A percentile compares a stretch with the other conserved stretches of the same genome.
phyloP scores from a whole-genome alignment of 2,113 vertebrate species.

The Thalassarche chlororhynchos region DNA sequence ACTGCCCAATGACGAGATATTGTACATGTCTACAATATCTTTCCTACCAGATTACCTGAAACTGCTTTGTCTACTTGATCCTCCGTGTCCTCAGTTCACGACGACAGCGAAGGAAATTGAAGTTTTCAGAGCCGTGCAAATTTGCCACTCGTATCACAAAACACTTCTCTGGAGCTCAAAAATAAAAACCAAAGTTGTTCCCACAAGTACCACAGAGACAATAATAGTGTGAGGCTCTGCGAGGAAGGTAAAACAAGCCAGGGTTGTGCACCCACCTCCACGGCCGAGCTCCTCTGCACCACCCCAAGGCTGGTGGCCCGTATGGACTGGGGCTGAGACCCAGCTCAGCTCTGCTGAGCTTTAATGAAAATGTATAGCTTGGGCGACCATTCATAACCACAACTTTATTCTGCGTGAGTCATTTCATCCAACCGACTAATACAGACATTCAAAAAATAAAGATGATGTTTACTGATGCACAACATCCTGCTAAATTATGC shows the following conservation, averaged over 20 bases:
- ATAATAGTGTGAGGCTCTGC: rapidly evolving
- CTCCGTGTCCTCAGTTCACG: rapidly evolving
- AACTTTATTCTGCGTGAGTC: not conserved
- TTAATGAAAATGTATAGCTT: rapidly evolving
- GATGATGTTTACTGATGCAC: not conserved
- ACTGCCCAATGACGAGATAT: rapidly evolving
- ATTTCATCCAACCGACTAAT: not conserved
- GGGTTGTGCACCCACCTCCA: not conserved
- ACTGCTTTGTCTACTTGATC: rapidly evolving
- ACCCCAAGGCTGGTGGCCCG: rapidly evolving
- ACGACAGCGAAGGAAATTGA: rapidly evolving
- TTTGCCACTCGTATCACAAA: rapidly evolving
- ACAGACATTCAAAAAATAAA: not conserved
- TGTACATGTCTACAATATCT: not conserved
- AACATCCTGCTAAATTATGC: not conserved
- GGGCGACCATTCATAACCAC: not conserved
- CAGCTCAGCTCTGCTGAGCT: not conserved
- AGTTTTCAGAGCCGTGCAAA: not conserved
- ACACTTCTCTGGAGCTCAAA: not conserved
- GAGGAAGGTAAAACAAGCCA: not conserved
- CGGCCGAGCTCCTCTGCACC: not conserved
- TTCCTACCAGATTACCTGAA: not conserved
- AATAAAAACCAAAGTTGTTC: not conserved
- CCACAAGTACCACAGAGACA: rapidly evolving
- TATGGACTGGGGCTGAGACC: rapidly evolving